phyloP scores from a whole-genome alignment of 2,113 vertebrate species.

The Epinephelus lanceolatus region DNA sequence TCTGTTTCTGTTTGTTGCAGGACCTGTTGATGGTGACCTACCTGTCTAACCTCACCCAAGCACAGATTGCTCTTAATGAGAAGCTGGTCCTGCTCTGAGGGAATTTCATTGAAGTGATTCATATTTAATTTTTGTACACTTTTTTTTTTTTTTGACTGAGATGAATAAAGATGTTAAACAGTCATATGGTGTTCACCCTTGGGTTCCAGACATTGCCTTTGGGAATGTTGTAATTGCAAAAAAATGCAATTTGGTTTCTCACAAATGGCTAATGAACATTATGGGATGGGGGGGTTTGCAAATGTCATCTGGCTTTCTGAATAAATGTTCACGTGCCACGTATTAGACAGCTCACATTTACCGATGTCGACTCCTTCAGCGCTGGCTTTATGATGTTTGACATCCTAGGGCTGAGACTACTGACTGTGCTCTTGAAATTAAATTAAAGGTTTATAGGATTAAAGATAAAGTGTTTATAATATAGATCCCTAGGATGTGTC shows the following conservation, averaged over 20 bases:
- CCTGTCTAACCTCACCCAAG: slow-evolving; percentile 94
- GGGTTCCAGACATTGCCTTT: not conserved
- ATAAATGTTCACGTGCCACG: not conserved
- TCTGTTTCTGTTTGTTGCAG: slow-evolving; percentile 76
- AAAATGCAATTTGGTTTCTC: not conserved
- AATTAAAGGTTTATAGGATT: not conserved
- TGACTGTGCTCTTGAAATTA: not conserved
- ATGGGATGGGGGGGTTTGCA: not conserved
- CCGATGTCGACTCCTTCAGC: not conserved
- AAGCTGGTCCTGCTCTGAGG: slow-evolving; percentile 89
- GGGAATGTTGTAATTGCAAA: not conserved
- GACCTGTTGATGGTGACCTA: slow-evolving; percentile 97
- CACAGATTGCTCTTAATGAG: slow-evolving; percentile 95
- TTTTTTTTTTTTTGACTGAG: slow-evolving; percentile 52
- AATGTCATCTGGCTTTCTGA: slow-evolving; percentile 6
- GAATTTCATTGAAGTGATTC: slow-evolving; percentile 29
- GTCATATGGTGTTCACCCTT: slow-evolving; percentile 11
- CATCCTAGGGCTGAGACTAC: not conserved
- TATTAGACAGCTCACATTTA: not conserved
- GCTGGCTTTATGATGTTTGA: not conserved
- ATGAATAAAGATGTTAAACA: slow-evolving; percentile 73
- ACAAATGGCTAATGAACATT: not conserved
- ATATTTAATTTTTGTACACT: slow-evolving; percentile 74
- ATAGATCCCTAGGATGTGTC: not conserved
- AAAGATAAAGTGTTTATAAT: not conserved